Base-by-base conservation (phyloP, 1,140 invertebrate genomes). In the Leguminivora glycinivorella region DNA sequence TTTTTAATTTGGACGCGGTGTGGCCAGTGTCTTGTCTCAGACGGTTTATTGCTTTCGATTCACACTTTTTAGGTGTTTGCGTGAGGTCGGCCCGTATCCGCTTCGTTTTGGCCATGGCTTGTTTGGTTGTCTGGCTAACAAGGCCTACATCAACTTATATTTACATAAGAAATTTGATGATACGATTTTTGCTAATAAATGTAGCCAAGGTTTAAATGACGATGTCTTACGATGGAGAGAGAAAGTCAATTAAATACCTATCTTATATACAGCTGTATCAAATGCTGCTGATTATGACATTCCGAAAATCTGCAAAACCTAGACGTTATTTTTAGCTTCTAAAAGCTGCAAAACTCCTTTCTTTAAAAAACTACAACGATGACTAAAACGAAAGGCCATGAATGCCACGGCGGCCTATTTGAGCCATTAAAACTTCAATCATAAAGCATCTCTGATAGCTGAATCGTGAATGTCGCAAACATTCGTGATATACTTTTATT, bases 11-110 rank as follows among this genome's bases (percentile, higher is more conserved):
- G 26, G 76, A 47, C 26, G 78, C 74, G 70, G 73, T 74, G 76
- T 75, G 58, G 75, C 79, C 80, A 84, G 84, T 43, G 58, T 75
- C 72, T 77, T 69, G 70, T 76, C 79, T 76, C 80, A 90, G 86
- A 89, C 88, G 75, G 80, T 88, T 89, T 89, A 90, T 90, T 87
- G 88, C 87, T 86, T 89, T 88, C 82, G 75, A 83, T 88, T 85
- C 84, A 84, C 83, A 83, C 79, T 85, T 89, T 89, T 88, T 87
- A 72, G 73, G 81, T 87, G 81, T 89, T 88, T 88, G 86, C 83
- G 87, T 86, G 87, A 89, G 88, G 87, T 86, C 87, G 83, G 70
- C 31, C 70, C 73, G 79, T 84, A 82, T 87, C 87, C 88, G 87
- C 84, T 83, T 87, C 77, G 74, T 63, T 60, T 60, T 63, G 58